These are phyloP conservation scores for Otis tarda DNA, from an alignment of 2,113 vertebrate genomes.

Conservation along the genomic window DNA sequence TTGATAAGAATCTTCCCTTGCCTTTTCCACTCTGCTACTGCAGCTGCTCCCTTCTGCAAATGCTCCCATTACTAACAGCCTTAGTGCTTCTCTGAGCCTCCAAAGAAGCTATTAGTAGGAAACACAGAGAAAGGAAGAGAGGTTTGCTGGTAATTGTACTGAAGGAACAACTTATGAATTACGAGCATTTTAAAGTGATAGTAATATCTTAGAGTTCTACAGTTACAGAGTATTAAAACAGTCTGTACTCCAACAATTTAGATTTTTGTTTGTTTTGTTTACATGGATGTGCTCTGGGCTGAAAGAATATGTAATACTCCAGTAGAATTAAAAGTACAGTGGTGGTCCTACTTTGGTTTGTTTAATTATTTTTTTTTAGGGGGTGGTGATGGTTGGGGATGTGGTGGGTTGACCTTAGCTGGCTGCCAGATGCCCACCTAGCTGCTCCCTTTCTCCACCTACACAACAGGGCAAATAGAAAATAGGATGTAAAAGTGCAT, in stretches of 20 bases:
- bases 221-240: not conserved
- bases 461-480: not conserved
- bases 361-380: not conserved
- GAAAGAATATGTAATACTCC: not conserved
- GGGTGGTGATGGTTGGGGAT: accelerated
- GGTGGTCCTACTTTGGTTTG: not conserved
- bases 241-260: not conserved
- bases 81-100: not conserved
- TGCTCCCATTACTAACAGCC: not conserved
- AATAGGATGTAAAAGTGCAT: not conserved
- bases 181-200: not conserved
- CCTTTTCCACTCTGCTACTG: not conserved
- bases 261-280: not conserved
- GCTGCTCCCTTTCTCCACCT: not conserved
- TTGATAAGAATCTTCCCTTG: not conserved
- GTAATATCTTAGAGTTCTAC: not conserved
- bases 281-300: not conserved
- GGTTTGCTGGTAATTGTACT: not conserved
- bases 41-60: not conserved
- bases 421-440: not conserved
- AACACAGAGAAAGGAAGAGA: not conserved
- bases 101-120: not conserved
- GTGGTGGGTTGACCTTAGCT: not conserved
- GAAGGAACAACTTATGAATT: not conserved
- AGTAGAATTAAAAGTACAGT: not conserved